Percentiles rank a stretch among this genome's conserved stretches.
Evolutionary conservation across 2,888 invertebrate species (phyloP).

Genomic region (Bruchidius siliquastri): DNA sequence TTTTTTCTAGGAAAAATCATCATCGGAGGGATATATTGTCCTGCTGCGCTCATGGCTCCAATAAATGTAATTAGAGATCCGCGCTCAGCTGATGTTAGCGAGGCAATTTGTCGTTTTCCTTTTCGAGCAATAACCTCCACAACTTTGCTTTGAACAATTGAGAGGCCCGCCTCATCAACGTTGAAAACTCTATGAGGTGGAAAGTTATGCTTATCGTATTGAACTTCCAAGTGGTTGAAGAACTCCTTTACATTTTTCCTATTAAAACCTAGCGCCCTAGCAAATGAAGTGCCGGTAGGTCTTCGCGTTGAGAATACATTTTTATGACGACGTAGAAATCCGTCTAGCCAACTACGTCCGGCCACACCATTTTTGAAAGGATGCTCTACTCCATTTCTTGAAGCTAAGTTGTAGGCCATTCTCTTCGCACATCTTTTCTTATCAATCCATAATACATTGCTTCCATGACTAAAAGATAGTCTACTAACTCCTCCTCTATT

Average conservation of each 20-base stretch:
- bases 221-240: conserved; percentile 12
- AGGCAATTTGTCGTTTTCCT: conserved; percentile 10
- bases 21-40: conserved; percentile 7
- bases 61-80: conserved; percentile 10
- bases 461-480: conserved; percentile 8
- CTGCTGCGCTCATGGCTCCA: conserved; percentile 5
- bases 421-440: conserved; percentile 8
- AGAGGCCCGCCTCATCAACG: conserved; percentile 13
- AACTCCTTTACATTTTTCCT: conserved; percentile 12
- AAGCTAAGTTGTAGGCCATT: conserved; percentile 1
- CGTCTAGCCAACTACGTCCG: conserved; percentile 11
- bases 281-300: conserved; percentile 10
- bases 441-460: conserved; percentile 9
- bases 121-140: conserved; percentile 8
- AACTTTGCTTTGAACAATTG: conserved; percentile 12
- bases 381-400: conserved; percentile 13
- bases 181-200: conserved; percentile 11
- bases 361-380: conserved; percentile 12
- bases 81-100: conserved; percentile 9
- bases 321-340: conserved; percentile 11
- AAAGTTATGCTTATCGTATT: conserved; percentile 11
- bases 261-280: conserved; percentile 16
- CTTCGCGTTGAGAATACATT: background rate
- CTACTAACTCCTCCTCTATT: conserved; percentile 7
- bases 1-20: conserved; percentile 8